Evolutionary conservation across 1,140 invertebrate genomes (phyloP).

Genomic region (Diachasmimorpha longicaudata): DNA sequence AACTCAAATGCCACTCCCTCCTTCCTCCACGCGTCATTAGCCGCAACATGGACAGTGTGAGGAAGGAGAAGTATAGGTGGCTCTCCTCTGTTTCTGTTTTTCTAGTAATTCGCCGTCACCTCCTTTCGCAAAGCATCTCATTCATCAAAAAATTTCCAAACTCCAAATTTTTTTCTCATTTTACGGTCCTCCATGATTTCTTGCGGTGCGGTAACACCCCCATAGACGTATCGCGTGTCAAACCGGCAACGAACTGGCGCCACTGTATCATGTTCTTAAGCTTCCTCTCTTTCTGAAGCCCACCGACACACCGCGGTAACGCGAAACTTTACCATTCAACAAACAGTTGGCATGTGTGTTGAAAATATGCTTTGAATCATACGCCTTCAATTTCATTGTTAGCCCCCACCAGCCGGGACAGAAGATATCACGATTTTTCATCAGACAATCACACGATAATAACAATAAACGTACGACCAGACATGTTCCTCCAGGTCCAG

Average conservation of each 20-base stretch:
- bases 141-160: slow-evolving; percentile 8
- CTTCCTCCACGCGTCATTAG: slow-evolving; percentile 54
- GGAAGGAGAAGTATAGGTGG: neutral
- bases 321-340: slow-evolving; percentile 15
- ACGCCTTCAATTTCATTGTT: slow-evolving; percentile 6
- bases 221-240: slow-evolving; percentile 59
- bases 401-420: neutral
- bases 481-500: too few relatives aligned
- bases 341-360: slow-evolving; percentile 8
- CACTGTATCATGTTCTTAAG: slow-evolving; percentile 47
- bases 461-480: too few relatives aligned
- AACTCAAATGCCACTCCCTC: slow-evolving; percentile 49
- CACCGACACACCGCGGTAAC: slow-evolving; percentile 29
- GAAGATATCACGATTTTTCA: neutral
- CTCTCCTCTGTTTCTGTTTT: neutral
- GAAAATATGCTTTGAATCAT: slow-evolving; percentile 38
- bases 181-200: neutral
- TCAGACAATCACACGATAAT: too few relatives aligned
- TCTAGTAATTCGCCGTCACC: neutral
- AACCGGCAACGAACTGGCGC: slow-evolving; percentile 52
- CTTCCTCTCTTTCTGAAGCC: slow-evolving; percentile 38
- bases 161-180: neutral
- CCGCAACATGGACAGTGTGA: slow-evolving; percentile 19
- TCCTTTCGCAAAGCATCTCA: neutral
- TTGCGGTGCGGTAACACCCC: slow-evolving; percentile 50